Base-by-base conservation (phyloP, 2,113 vertebrate species). In the Stegostoma tigrinum region DNA sequence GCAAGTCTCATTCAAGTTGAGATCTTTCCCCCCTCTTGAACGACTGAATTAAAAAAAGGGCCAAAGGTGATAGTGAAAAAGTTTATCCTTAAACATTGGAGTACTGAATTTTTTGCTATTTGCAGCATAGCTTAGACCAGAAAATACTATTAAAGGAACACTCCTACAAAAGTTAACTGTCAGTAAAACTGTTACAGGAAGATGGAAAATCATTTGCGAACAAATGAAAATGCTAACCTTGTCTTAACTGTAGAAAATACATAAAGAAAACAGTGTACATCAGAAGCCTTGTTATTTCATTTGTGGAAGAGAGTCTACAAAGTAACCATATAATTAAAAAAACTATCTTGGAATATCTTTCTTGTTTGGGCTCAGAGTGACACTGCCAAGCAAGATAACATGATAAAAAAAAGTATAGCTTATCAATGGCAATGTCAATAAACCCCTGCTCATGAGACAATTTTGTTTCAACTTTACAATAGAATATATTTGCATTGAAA, bases 181-280 rank as follows among this genome's bases (percentile, higher is more conserved):
- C 38, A 68, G 67, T 95, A 48, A 10, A 68, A 94, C 66, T 70
- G 42, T 89, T 42, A 38, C 94, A 95, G 95, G 34, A 96, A 96
- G 89, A 97, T 96, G 96, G 72, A 70, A 96, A 21, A 96, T 96
- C 96, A 87, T 61, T 95, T 94, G 78, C 94, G 96, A 95, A 96
- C 30, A n/a, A 95, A 93, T 96, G 96, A 98, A 93, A 98, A 98
- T 98, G 97, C 98, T 98, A 98, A 98, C 98, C 98, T 98, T 98
- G 97, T 98, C 97, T 30, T 70, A 52, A 48, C 34, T 95, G 66
- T 45, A 95, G 68, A 24, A 95, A 95, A 95, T 75, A 52, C 34
- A 14, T 5, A 52, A 14, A 72, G 52, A 90, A 96, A 89, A 95
- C 96, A 5, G 4, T 21, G 85, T 52, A 38, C 95, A 97, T 96